Evolutionary conservation across 2,888 invertebrate genomes (phyloP).

Genomic region (Polyommatus iphigenia): DNA sequence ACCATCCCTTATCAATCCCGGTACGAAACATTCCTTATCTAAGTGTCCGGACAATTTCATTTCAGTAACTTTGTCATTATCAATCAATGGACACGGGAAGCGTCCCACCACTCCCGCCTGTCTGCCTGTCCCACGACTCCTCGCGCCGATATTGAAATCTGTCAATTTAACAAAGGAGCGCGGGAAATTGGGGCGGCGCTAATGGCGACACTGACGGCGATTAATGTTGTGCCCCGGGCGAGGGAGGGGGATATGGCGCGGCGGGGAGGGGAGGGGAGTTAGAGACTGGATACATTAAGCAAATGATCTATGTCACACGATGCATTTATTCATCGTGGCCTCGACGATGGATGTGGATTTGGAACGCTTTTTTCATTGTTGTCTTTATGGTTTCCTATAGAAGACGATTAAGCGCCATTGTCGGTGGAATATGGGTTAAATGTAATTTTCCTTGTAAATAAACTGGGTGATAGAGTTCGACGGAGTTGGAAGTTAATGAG

Average conservation of each 20-base stretch:
- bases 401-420: neutral
- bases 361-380: neutral
- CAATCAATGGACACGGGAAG: conserved; percentile 24
- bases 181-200: conserved; percentile 40
- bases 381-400: neutral
- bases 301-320: conserved; percentile 38
- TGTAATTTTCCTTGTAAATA: neutral
- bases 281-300: conserved; percentile 38
- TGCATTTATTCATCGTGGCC: conserved; percentile 31
- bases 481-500: neutral
- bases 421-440: neutral
- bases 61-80: neutral
- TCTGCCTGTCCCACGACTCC: conserved; percentile 28
- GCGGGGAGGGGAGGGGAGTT: conserved; percentile 7
- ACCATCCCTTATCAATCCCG: neutral
- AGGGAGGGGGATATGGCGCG: neutral
- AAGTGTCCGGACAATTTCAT: neutral
- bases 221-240: conserved; percentile 36
- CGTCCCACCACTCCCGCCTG: neutral
- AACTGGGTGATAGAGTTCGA: neutral
- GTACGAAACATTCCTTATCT: neutral
- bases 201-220: conserved; percentile 41
- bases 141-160: conserved; percentile 40
- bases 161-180: conserved; percentile 42
- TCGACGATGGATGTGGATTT: neutral